Conservation (phyloP, 2,888 invertebrate species). For the Bhutanitis thaidina region DNA sequence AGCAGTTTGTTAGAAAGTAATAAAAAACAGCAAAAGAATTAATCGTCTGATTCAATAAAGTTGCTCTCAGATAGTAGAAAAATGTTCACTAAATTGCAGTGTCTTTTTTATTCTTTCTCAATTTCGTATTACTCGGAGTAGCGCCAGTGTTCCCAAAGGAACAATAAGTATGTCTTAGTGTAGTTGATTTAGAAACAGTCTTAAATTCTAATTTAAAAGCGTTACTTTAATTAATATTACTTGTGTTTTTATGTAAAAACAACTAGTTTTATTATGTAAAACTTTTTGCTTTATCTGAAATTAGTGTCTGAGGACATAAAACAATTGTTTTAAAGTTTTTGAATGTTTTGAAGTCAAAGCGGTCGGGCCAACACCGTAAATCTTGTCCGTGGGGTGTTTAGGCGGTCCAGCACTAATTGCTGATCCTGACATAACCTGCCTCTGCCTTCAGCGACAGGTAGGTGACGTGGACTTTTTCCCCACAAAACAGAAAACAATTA, state of each 20-base stretch:
- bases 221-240: neutral
- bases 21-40: slow-evolving; percentile 14
- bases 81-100: slow-evolving; percentile 16
- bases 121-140: slow-evolving; percentile 16
- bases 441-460: too few relatives aligned
- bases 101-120: slow-evolving; percentile 15
- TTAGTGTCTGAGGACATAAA: too few relatives aligned
- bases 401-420: too few relatives aligned
- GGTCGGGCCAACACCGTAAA: too few relatives aligned
- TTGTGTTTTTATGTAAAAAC: slow-evolving; percentile 5
- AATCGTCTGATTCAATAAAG: slow-evolving; percentile 18
- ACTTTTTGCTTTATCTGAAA: neutral
- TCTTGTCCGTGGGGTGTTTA: too few relatives aligned
- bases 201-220: slow-evolving; percentile 15
- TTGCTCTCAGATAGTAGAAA: slow-evolving; percentile 13
- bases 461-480: too few relatives aligned
- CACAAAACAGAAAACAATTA: too few relatives aligned
- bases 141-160: slow-evolving; percentile 9
- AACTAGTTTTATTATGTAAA: neutral
- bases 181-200: slow-evolving; percentile 5
- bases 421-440: too few relatives aligned
- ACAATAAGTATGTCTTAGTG: slow-evolving; percentile 7
- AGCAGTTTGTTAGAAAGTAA: slow-evolving; percentile 4
- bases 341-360: too few relatives aligned
- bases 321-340: too few relatives aligned